A percentile compares a stretch with the other conserved stretches of the same genome.
phyloP scores from a whole-genome alignment of 1,140 invertebrate species.

The Harpegnathos saltator region DNA sequence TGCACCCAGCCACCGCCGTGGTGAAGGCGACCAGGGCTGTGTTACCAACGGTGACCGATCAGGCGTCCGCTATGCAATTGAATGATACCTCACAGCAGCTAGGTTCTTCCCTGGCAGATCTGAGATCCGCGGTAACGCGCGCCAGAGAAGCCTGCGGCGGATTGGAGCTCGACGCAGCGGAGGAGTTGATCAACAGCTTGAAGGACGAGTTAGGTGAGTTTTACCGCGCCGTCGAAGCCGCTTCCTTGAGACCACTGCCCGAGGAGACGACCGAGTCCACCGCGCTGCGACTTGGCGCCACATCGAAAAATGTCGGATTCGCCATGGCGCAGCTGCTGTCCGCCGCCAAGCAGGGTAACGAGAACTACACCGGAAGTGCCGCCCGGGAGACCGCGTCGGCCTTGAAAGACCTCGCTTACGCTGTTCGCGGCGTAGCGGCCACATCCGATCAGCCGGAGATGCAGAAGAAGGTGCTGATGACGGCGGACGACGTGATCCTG shows the following conservation, averaged over 20 bases:
- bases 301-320: slow-evolving; percentile 88
- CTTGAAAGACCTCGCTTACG: slow-evolving; percentile 89
- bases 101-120: slow-evolving; percentile 91
- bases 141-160: slow-evolving; percentile 95
- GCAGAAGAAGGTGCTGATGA: slow-evolving; percentile 89
- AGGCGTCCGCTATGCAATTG: slow-evolving; percentile 89
- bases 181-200: slow-evolving; percentile 92
- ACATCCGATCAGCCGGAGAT: slow-evolving; percentile 88
- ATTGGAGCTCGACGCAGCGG: slow-evolving; percentile 93
- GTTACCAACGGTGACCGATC: slow-evolving; percentile 94
- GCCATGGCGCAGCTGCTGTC: slow-evolving; percentile 93
- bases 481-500: slow-evolving; percentile 92
- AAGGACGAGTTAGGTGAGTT: slow-evolving; percentile 94
- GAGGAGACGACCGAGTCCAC: slow-evolving; percentile 94
- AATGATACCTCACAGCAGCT: slow-evolving; percentile 92
- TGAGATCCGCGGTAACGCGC: slow-evolving; percentile 92
- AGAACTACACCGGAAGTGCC: slow-evolving; percentile 93
- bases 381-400: slow-evolving; percentile 93
- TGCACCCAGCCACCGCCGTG: slow-evolving; percentile 91
- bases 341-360: slow-evolving; percentile 93
- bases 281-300: slow-evolving; percentile 90
- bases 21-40: slow-evolving; percentile 93
- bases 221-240: slow-evolving; percentile 90
- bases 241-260: slow-evolving; percentile 92
- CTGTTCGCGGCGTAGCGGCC: slow-evolving; percentile 91